These are phyloP conservation scores for Apoda limacodes DNA, from an alignment of 2,888 invertebrate genomes.

Conservation along the genomic window DNA sequence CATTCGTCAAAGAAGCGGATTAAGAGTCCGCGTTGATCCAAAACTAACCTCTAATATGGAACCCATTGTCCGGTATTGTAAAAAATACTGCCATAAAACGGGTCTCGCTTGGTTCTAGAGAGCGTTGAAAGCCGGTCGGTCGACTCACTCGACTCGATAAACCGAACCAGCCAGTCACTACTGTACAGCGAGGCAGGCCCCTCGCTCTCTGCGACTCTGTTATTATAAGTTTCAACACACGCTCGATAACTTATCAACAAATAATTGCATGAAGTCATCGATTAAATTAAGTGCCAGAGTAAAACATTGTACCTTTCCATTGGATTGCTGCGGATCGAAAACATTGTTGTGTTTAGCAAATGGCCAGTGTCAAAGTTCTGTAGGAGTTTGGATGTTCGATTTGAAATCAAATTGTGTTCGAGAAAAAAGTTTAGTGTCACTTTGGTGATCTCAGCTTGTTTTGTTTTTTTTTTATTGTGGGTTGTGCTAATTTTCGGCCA, in stretches of 20 bases:
- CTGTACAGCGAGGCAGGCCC: constrained; percentile 34
- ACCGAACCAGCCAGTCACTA: constrained; percentile 35
- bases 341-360: constrained; percentile 14
- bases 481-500: constrained; percentile 29
- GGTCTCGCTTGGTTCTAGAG: constrained; percentile 22
- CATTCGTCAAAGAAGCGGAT: too few species aligned
- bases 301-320: constrained; percentile 14
- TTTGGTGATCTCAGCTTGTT: constrained; percentile 44
- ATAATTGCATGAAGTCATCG: constrained; percentile 65
- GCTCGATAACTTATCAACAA: constrained; percentile 61
- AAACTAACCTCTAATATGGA: constrained; percentile 58
- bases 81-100: constrained; percentile 51
- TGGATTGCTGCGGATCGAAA: constrained; percentile 13
- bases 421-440: constrained; percentile 54
- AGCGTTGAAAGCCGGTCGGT: constrained; percentile 11
- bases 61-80: constrained; percentile 43
- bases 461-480: constrained; percentile 28
- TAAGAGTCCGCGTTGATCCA: constrained; percentile 29
- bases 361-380: constrained; percentile 21
- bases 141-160: constrained; percentile 8
- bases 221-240: constrained; percentile 20
- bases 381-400: constrained; percentile 28
- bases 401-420: constrained; percentile 57
- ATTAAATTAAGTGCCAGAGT: constrained; percentile 43
- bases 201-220: constrained; percentile 28